Percentiles rank a stretch among this genome's conserved stretches.
phyloP scores from a whole-genome alignment of 2,113 vertebrate genomes.

The Zootoca vivipara region DNA sequence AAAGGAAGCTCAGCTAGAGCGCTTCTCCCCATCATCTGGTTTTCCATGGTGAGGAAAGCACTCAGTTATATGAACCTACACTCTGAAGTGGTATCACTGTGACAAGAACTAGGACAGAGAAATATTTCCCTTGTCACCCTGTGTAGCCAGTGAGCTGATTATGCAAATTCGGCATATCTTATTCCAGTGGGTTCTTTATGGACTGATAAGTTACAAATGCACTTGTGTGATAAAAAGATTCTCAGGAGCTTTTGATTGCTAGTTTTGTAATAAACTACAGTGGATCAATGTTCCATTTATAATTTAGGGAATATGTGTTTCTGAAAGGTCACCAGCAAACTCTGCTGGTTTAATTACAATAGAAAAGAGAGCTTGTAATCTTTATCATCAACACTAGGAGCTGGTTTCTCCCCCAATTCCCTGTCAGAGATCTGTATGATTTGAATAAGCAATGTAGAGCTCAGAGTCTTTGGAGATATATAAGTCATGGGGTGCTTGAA shows the following conservation, averaged over 20 bases:
- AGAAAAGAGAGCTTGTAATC: conserved; percentile 21
- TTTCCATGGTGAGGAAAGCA: neutral
- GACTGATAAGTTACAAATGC: neutral
- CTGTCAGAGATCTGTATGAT: conserved; percentile 37
- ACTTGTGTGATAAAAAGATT: neutral
- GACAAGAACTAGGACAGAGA: neutral
- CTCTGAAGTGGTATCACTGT: neutral
- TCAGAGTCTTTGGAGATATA: conserved; percentile 30
- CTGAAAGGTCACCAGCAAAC: conserved; percentile 56
- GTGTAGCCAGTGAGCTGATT: conserved; percentile 46
- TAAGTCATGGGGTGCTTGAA: conserved; percentile 42
- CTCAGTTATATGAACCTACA: neutral
- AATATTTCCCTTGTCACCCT: conserved; percentile 29
- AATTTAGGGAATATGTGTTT: conserved; percentile 22
- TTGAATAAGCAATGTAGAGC: conserved; percentile 25
- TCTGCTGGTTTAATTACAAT: conserved; percentile 59
- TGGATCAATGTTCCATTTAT: conserved; percentile 33
- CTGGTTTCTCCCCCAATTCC: accelerated
- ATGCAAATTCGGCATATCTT: conserved; percentile 52
- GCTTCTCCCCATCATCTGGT: neutral
- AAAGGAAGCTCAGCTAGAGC: neutral
- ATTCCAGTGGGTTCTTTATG: conserved; percentile 37
- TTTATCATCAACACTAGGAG: neutral
- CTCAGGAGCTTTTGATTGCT: conserved; percentile 33
- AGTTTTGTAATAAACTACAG: conserved; percentile 51